These are phyloP conservation scores for Myripristis jacobus DNA, from an alignment of 2,797 vertebrate species.

Conservation along the genomic window DNA sequence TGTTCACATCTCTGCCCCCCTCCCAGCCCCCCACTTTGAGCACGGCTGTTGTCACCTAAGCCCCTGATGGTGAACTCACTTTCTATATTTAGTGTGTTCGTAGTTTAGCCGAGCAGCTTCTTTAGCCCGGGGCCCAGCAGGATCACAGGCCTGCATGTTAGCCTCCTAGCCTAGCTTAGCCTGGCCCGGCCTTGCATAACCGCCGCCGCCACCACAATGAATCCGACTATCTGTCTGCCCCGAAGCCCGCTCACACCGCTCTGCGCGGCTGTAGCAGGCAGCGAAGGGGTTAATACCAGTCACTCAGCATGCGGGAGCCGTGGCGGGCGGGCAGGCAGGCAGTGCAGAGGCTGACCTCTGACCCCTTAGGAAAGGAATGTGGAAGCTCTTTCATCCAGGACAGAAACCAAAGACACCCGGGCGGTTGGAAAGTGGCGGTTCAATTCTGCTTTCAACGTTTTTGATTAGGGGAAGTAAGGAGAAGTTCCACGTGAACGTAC, in stretches of 20 bases:
- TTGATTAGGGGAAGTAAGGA: constrained; percentile 66
- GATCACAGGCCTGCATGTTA: constrained; percentile 2
- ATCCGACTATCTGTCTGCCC: neutral
- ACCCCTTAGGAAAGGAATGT: constrained; percentile 85
- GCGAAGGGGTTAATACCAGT: constrained; percentile 78
- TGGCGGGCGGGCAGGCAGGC: constrained; percentile 70
- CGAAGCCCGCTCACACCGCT: constrained; percentile 3
- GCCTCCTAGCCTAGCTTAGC: neutral
- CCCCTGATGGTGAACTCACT: constrained; percentile 73
- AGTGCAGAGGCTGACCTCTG: constrained; percentile 83
- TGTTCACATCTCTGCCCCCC: constrained; percentile 9
- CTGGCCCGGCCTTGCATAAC: neutral
- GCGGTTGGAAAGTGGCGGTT: constrained; percentile 74
- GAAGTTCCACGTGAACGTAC: constrained; percentile 42
- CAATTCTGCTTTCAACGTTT: constrained; percentile 67
- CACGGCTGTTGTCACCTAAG: constrained; percentile 81
- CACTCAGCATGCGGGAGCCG: constrained; percentile 78
- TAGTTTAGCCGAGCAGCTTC: constrained; percentile 54
- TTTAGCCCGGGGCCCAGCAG: constrained; percentile 35
- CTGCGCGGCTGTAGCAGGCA: constrained; percentile 35
- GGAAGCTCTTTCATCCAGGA: constrained; percentile 87
- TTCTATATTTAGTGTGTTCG: constrained; percentile 82
- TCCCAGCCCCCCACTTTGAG: constrained; percentile 20
- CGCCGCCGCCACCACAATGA: constrained; percentile 4
- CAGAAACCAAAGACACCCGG: constrained; percentile 83